Percentiles rank a stretch among this genome's conserved stretches.
Evolutionary conservation across 2,797 vertebrate genomes (phyloP).

Genomic region (Buphagus erythrorhynchus): DNA sequence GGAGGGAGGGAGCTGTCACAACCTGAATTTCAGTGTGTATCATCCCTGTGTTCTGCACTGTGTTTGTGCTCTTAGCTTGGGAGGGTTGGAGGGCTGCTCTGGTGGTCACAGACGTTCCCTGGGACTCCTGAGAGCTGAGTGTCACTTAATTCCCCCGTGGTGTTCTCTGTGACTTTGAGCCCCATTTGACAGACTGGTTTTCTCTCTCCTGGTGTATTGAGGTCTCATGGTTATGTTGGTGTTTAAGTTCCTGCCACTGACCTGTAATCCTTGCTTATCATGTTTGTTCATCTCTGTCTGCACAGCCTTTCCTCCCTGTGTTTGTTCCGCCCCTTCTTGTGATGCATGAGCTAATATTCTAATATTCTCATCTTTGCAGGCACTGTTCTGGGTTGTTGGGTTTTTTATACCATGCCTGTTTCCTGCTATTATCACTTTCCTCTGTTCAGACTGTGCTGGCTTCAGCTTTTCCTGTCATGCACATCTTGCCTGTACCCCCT

Average conservation of each 20-base stretch:
- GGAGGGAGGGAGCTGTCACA: not conserved
- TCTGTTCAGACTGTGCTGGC: not conserved
- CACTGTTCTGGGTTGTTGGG: not conserved
- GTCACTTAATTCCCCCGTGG: not conserved
- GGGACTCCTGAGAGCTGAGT: not conserved
- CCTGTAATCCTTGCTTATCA: not conserved
- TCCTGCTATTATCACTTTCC: not conserved
- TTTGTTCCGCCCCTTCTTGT: not conserved
- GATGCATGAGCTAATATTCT: not conserved
- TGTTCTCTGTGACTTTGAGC: not conserved
- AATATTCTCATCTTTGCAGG: not conserved
- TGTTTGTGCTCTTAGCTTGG: not conserved
- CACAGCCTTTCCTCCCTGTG: not conserved
- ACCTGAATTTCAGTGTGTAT: accelerated
- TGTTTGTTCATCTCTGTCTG: not conserved
- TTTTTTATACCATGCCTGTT: not conserved
- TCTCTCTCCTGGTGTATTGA: not conserved
- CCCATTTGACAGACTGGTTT: not conserved
- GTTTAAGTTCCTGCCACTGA: not conserved
- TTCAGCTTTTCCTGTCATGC: not conserved
- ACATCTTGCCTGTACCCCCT: not conserved
- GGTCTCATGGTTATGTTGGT: not conserved
- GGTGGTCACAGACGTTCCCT: not conserved
- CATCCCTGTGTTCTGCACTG: no score
- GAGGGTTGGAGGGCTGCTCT: not conserved